Percentiles rank a stretch among this genome's conserved stretches.
Conservation (phyloP, 1,140 invertebrate species). For the Carcinoscorpius rotundicauda region DNA sequence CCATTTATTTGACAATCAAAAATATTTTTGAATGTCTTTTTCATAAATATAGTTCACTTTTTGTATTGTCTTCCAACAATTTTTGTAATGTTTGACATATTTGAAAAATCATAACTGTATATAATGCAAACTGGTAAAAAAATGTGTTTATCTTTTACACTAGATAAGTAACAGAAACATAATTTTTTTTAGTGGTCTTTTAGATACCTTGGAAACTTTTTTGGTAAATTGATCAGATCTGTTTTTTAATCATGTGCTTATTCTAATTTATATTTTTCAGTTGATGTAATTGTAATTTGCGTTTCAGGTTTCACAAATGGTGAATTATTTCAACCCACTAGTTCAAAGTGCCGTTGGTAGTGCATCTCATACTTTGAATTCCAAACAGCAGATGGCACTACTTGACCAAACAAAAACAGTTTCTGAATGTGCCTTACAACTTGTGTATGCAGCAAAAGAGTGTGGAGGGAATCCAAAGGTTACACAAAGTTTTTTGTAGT, state of each 20-base stretch:
- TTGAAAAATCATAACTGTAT: too few species aligned
- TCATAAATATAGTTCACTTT: too few species aligned
- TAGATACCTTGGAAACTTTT: too few species aligned
- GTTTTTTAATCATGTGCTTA: background rate
- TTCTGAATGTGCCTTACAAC: slow-evolving; percentile 71
- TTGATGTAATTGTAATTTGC: too few species aligned
- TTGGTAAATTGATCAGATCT: background rate
- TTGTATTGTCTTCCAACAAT: too few species aligned
- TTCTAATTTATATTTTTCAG: too few species aligned
- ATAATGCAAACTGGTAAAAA: slow-evolving; percentile 34
- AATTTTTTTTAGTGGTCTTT: too few species aligned
- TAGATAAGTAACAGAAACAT: too few species aligned
- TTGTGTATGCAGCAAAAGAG: slow-evolving; percentile 75
- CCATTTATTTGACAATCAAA: too few species aligned
- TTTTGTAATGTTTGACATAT: too few species aligned
- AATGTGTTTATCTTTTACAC: too few species aligned
- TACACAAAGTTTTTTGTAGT: slow-evolving; percentile 25
- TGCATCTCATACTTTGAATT: slow-evolving; percentile 77
- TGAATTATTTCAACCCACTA: slow-evolving; percentile 70
- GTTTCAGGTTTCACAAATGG: slow-evolving; percentile 55
- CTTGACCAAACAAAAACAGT: slow-evolving; percentile 91
- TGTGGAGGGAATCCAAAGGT: slow-evolving; percentile 81
- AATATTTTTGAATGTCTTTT: too few species aligned
- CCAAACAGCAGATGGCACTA: slow-evolving; percentile 72
- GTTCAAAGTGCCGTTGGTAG: slow-evolving; percentile 63